Conservation (phyloP, 2,113 vertebrate species). For the Verasper variegatus region DNA sequence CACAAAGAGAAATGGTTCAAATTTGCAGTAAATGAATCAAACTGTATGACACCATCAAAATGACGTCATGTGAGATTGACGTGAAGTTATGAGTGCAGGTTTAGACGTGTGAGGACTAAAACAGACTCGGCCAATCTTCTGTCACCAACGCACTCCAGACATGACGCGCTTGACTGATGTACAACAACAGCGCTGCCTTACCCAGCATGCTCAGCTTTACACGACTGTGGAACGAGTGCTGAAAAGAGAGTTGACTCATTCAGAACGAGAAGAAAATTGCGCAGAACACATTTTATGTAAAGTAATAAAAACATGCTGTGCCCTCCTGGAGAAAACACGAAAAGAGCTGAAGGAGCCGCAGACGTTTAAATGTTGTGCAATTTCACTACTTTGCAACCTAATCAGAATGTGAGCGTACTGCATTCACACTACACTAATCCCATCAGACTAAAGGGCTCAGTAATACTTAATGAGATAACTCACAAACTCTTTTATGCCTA, state of each 20-base stretch:
- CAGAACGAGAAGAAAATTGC: neutral
- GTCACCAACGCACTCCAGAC: neutral
- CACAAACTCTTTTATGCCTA: slow-evolving; percentile 55
- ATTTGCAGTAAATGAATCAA: neutral
- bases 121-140: neutral
- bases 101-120: no score
- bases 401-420: slow-evolving; percentile 55
- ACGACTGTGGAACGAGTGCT: neutral
- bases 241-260: neutral
- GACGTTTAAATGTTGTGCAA: slow-evolving; percentile 31
- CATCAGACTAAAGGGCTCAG: slow-evolving; percentile 63
- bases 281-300: neutral
- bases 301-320: slow-evolving; percentile 5
- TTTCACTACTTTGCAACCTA: slow-evolving; percentile 51
- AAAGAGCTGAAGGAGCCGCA: slow-evolving; percentile 21
- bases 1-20: no score
- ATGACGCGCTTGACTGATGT: no score
- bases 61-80: neutral
- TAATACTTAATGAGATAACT: slow-evolving; percentile 71
- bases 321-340: slow-evolving; percentile 24
- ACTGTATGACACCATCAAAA: neutral
- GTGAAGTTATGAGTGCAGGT: neutral
- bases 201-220: neutral
- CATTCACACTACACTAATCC: slow-evolving; percentile 65
- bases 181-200: neutral